A percentile compares a stretch with the other conserved stretches of the same genome.
These are phyloP conservation scores for Trachemys scripta DNA, from an alignment of 2,113 vertebrate species.

Conservation along the genomic window DNA sequence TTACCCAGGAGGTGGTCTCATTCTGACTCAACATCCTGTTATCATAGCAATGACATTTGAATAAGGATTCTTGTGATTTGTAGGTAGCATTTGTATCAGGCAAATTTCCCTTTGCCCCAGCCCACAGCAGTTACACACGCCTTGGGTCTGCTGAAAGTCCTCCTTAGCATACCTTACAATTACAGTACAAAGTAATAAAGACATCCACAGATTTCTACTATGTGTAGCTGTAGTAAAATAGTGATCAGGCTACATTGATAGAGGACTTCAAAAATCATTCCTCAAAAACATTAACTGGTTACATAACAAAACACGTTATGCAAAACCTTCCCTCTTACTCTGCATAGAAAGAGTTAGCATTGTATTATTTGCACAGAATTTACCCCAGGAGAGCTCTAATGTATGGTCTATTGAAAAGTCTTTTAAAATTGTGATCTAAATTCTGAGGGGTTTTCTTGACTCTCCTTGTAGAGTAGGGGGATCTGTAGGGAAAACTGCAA, in stretches of 20 bases:
- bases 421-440: not conserved
- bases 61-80: not conserved
- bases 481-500: not conserved
- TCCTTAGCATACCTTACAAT: not conserved
- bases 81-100: not conserved
- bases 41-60: not conserved
- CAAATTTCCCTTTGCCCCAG: not conserved
- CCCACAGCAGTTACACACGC: not conserved
- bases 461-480: not conserved
- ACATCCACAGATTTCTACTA: not conserved
- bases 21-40: not conserved
- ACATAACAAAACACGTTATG: not conserved
- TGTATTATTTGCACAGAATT: not conserved
- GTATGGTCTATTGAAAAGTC: not conserved
- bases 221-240: not conserved
- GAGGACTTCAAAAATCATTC: slow-evolving; percentile 12
- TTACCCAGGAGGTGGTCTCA: not conserved
- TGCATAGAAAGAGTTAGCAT: not conserved
- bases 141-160: not conserved
- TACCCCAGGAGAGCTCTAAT: not conserved
- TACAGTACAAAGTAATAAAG: not conserved
- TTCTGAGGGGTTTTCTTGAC: not conserved
- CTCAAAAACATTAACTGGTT: not conserved
- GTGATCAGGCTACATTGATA: not conserved
- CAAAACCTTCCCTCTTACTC: not conserved